These are phyloP conservation scores for Echinometra lucunter DNA, from an alignment of 53 echinoderm and acorn worm species.

Conservation along the genomic window DNA sequence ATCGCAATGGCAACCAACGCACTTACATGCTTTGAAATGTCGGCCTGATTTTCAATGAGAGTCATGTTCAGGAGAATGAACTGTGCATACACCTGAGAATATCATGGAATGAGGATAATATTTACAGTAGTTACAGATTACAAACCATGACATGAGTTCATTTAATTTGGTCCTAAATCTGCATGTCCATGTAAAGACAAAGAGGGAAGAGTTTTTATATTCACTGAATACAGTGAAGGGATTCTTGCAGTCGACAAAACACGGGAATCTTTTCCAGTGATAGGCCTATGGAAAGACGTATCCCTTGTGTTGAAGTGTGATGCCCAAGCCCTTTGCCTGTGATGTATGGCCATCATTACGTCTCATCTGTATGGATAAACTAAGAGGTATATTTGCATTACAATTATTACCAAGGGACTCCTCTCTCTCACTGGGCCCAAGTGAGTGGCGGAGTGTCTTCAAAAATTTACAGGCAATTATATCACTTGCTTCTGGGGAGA, in stretches of 20 bases:
- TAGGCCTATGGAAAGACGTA: background rate
- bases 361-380: slow-evolving; percentile 61
- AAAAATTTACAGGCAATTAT: slow-evolving; percentile 62
- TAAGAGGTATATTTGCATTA: slow-evolving; percentile 53
- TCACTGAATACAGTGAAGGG: background rate
- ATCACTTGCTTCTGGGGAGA: slow-evolving; percentile 32
- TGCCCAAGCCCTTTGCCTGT: background rate
- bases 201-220: too few species aligned
- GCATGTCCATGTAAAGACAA: too few species aligned
- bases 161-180: too few species aligned
- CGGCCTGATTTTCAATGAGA: too few species aligned
- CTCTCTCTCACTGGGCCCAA: slow-evolving; percentile 25
- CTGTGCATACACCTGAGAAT: too few species aligned
- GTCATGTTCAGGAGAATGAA: too few species aligned
- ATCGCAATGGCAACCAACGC: too few species aligned
- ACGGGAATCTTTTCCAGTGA: background rate
- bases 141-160: too few species aligned
- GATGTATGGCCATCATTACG: slow-evolving; percentile 32
- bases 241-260: background rate
- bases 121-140: too few species aligned
- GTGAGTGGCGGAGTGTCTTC: slow-evolving; percentile 12
- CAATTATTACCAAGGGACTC: slow-evolving; percentile 44
- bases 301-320: slow-evolving; percentile 22
- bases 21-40: too few species aligned
- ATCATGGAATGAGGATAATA: too few species aligned